Evolutionary conservation across 2,888 invertebrate species (phyloP), one percentile per base, ranked within the genome.

Genomic region (Poecilobothrus nobilitatus): DNA sequence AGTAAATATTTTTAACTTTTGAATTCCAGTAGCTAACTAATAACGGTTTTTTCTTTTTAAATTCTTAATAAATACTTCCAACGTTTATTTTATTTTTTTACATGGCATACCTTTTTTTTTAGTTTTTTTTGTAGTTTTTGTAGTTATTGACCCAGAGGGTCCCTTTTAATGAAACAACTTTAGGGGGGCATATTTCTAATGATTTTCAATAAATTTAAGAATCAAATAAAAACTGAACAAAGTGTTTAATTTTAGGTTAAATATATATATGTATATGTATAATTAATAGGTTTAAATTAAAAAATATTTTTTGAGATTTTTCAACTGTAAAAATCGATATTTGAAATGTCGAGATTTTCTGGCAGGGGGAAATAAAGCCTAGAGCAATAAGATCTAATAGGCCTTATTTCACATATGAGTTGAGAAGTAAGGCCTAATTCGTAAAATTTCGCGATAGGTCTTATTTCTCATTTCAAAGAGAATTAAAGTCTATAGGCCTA

Each of bases 141-240:
- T 53, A 53, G 53, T 8, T 53, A 53, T 53, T 53, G 53, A 53
- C n/a, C 53, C n/a, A 53, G 53, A 53, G 53, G 53, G 53, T 53
- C 18, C 6, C 18, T 53, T 53, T 6, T 53, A 18, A 53, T 53
- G 53, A 37, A 37, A 37, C 37, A 37, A 10, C 53, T 12, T n/a
- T 53, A n/a, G 1, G n/a, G n/a, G n/a, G 53, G 53, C 53, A 53
- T 12, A 53, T 53, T 53, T 53, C 18, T 53, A 53, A 53, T 53
- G 15, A 18, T 53, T 53, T 53, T 53, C 18, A 53, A 18, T 53
- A 15, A 53, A 15, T 53, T 15, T 18, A 53, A 53, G 18, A 15
- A 53, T 41, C 53, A 53, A 9, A 41, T 18, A 53, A 18, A 4
- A n/a, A 53, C 1, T 53, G 7, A 18, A 53, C 53, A 53, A 18